These are phyloP conservation scores for Campoletis raptor DNA, from an alignment of 2,888 invertebrate species.

Conservation along the genomic window DNA sequence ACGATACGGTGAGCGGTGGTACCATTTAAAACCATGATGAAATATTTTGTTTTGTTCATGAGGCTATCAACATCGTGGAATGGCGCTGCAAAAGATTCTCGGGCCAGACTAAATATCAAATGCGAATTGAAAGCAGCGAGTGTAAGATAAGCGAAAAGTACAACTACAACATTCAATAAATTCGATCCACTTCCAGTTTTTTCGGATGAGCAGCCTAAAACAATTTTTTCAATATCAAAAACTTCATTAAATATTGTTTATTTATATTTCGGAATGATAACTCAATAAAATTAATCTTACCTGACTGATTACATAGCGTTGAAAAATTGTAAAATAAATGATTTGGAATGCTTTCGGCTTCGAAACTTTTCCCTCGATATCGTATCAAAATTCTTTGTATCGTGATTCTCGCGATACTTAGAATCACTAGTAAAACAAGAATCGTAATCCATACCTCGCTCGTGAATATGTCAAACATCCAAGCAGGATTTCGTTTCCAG, in stretches of 20 bases:
- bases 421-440: slow-evolving; percentile 60
- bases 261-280: neutral
- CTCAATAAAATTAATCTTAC: slow-evolving; percentile 54
- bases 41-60: slow-evolving; percentile 43
- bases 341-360: slow-evolving; percentile 36
- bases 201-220: slow-evolving; percentile 52
- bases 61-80: slow-evolving; percentile 39
- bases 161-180: slow-evolving; percentile 64
- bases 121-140: slow-evolving; percentile 69
- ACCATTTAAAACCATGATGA: slow-evolving; percentile 48
- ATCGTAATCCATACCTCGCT: slow-evolving; percentile 67
- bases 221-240: neutral
- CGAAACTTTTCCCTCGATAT: neutral
- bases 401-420: slow-evolving; percentile 66
- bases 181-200: slow-evolving; percentile 58
- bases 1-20: slow-evolving; percentile 23
- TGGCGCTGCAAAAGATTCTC: slow-evolving; percentile 47
- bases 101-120: slow-evolving; percentile 70
- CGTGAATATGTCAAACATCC: slow-evolving; percentile 74
- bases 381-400: slow-evolving; percentile 44
- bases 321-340: slow-evolving; percentile 73
- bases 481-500: slow-evolving; percentile 57
- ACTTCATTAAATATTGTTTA: neutral
- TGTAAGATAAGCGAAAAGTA: slow-evolving; percentile 71
- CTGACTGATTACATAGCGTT: slow-evolving; percentile 70